Percentiles rank a stretch among this genome's conserved stretches.
Conservation (phyloP, 2,113 vertebrate genomes). For the Ellobius talpinus region DNA sequence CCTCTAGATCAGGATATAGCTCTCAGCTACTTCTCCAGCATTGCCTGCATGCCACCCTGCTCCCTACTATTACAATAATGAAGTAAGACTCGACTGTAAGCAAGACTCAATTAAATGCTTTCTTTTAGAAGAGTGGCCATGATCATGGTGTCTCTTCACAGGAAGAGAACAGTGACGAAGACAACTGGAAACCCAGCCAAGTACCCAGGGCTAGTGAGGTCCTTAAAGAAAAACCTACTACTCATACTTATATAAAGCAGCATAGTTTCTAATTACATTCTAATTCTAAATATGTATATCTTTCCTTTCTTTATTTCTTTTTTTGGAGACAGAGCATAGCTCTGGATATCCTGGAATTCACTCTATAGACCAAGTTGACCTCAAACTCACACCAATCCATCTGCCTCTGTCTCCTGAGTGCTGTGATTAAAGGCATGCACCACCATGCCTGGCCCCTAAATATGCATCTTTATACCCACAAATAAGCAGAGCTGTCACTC, state of each 20-base stretch:
- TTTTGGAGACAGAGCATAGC: not conserved
- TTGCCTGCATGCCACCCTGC: not conserved
- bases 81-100: not conserved
- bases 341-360: not conserved
- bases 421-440: too few species aligned
- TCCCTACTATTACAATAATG: not conserved
- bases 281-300: not conserved
- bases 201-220: not conserved
- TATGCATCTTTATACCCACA: not conserved
- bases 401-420: not conserved
- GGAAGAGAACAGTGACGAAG: not conserved
- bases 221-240: not conserved
- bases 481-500: not conserved
- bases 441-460: too few species aligned
- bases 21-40: not conserved
- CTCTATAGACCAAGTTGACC: not conserved
- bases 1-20: not conserved
- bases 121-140: not conserved
- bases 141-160: not conserved
- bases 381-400: not conserved
- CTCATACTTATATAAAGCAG: not conserved
- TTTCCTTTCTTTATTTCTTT: not conserved
- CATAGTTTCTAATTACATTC: not conserved
- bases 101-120: not conserved
- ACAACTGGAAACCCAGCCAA: not conserved